phyloP scores from a whole-genome alignment of 2,888 invertebrate species.

The Volucella inanis region DNA sequence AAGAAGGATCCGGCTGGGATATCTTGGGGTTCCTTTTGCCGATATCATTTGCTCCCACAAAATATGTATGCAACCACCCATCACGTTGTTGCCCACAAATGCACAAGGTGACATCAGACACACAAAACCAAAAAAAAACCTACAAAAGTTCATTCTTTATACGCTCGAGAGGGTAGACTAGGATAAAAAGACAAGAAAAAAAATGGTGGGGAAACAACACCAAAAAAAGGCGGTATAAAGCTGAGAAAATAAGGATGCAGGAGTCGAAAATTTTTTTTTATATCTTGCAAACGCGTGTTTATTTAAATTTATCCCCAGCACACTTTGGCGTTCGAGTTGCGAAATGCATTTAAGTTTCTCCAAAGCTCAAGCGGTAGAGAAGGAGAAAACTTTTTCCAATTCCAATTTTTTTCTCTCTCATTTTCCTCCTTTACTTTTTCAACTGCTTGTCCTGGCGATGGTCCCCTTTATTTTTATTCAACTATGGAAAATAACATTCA shows the following conservation, averaged over 20 bases:
- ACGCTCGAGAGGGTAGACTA: not conserved
- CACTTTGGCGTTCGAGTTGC: conserved; percentile 47
- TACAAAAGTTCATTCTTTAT: conserved; percentile 44
- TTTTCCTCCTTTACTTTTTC: conserved; percentile 9
- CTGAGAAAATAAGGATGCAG: conserved; percentile 20
- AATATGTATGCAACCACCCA: conserved; percentile 47
- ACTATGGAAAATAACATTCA: conserved; percentile 66
- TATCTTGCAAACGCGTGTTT: conserved; percentile 55
- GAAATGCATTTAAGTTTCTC: conserved; percentile 71
- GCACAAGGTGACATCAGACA: conserved; percentile 24
- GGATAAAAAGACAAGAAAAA: not conserved
- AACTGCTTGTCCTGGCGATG: conserved; percentile 20
- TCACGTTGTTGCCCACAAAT: conserved; percentile 29
- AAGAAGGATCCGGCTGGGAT: conserved; percentile 20
- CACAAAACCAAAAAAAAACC: not conserved
- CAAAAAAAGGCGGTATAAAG: conserved; percentile 18
- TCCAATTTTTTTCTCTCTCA: conserved; percentile 31
- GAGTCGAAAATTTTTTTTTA: conserved; percentile 36
- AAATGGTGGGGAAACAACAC: too few relatives aligned
- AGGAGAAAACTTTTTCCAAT: conserved; percentile 70
- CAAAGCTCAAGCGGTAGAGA: conserved; percentile 40
- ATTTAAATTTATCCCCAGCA: conserved; percentile 64
- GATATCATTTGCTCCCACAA: conserved; percentile 56
- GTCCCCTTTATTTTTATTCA: conserved; percentile 9
- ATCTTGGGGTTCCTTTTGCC: conserved; percentile 50